Evolutionary conservation across 2,113 vertebrate species (phyloP).

Genomic region (Ptilorrhoa leucosticta): DNA sequence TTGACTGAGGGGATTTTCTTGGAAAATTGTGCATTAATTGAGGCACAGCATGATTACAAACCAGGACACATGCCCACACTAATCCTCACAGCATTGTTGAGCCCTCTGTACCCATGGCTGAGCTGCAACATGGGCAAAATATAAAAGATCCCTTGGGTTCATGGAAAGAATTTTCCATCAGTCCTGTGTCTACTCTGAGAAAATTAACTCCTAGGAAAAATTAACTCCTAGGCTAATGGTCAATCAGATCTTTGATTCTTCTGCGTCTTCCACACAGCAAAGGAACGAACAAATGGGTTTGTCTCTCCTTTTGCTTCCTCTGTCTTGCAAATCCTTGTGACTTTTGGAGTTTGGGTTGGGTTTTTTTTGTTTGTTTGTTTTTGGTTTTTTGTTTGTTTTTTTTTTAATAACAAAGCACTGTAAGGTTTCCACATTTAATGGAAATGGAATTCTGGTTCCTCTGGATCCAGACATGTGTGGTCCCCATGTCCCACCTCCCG

Average conservation of each 20-base stretch:
- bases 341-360: no score
- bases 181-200: neutral
- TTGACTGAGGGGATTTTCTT: neutral
- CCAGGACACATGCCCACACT: neutral
- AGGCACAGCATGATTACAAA: neutral
- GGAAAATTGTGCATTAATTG: neutral
- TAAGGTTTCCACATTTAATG: neutral
- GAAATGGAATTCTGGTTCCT: neutral
- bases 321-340: neutral
- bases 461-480: neutral
- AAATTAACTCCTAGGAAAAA: neutral
- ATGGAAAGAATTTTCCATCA: neutral
- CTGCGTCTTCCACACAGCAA: neutral
- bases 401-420: neutral
- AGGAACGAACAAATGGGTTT: neutral
- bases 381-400: neutral
- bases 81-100: accelerated
- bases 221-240: neutral
- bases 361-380: neutral
- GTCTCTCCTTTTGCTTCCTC: neutral
- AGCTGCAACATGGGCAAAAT: accelerated
- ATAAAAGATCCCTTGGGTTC: neutral
- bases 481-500: accelerated
- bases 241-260: neutral
- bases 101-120: neutral